Evolutionary conservation across 2,797 vertebrate genomes (phyloP).

Genomic region (Hyperoplus lanceolatus): DNA sequence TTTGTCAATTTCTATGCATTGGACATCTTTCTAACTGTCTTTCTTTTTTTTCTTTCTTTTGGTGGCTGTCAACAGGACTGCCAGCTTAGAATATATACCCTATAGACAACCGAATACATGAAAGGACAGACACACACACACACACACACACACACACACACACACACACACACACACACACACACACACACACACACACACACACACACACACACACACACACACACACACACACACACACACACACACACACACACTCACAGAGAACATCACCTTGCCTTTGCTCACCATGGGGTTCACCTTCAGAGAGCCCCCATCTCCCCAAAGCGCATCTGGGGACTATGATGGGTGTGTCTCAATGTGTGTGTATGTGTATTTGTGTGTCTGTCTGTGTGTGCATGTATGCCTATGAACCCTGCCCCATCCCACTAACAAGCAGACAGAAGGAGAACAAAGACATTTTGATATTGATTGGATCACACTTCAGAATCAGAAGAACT

Average conservation of each 20-base stretch:
- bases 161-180: constrained; percentile 25
- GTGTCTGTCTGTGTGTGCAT: background rate
- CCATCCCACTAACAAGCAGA: constrained; percentile 42
- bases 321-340: constrained; percentile 71
- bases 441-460: constrained; percentile 69
- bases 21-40: background rate
- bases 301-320: constrained; percentile 73
- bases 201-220: constrained; percentile 29
- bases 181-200: constrained; percentile 29
- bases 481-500: constrained; percentile 42
- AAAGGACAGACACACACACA: constrained; percentile 47
- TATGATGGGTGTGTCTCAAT: constrained; percentile 54
- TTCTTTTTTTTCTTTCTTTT: background rate
- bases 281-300: constrained; percentile 75
- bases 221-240: constrained; percentile 27
- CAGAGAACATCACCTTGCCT: constrained; percentile 57
- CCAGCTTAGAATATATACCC: constrained; percentile 47
- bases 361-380: constrained; percentile 11
- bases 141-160: constrained; percentile 29
- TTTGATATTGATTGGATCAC: constrained; percentile 58
- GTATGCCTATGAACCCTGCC: constrained; percentile 6
- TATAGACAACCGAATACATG: constrained; percentile 60
- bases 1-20: background rate
- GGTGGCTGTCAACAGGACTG: constrained; percentile 10
- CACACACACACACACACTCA: background rate